These are phyloP conservation scores for Lacerta viridis DNA, from an alignment of 2,797 vertebrate genomes.

Conservation along the genomic window DNA sequence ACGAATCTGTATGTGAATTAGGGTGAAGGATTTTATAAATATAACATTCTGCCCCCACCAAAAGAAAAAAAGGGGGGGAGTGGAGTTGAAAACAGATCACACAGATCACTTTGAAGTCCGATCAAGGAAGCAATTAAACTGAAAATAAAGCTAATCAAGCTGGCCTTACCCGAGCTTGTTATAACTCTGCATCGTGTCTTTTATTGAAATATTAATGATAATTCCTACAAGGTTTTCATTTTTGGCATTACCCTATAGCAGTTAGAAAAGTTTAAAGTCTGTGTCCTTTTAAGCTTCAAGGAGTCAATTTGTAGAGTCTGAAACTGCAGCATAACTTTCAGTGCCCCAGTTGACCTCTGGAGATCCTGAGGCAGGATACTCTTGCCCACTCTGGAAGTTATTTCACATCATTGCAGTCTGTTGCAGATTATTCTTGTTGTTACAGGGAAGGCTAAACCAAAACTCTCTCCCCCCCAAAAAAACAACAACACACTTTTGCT, in stretches of 20 bases:
- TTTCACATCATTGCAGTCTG: neutral
- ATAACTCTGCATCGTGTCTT: neutral
- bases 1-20: neutral
- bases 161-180: slow-evolving; percentile 38
- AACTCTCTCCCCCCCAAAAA: neutral
- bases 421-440: neutral
- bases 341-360: neutral
- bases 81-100: slow-evolving; percentile 32
- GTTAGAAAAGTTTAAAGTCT: slow-evolving; percentile 6
- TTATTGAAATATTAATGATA: slow-evolving; percentile 57
- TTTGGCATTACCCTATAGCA: slow-evolving; percentile 30
- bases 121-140: slow-evolving; percentile 42
- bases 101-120: slow-evolving; percentile 42
- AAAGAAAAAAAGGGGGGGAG: neutral
- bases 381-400: neutral
- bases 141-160: slow-evolving; percentile 46
- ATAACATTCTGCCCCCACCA: neutral
- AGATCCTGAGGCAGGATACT: neutral
- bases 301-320: neutral
- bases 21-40: neutral
- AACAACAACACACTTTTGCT: neutral
- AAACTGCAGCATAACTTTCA: neutral
- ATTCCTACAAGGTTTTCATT: slow-evolving; percentile 38
- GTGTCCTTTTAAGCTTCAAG: neutral
- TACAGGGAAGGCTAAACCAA: too few relatives aligned